phyloP scores from a whole-genome alignment of 2,888 invertebrate genomes.

The Epinotia ramella region DNA sequence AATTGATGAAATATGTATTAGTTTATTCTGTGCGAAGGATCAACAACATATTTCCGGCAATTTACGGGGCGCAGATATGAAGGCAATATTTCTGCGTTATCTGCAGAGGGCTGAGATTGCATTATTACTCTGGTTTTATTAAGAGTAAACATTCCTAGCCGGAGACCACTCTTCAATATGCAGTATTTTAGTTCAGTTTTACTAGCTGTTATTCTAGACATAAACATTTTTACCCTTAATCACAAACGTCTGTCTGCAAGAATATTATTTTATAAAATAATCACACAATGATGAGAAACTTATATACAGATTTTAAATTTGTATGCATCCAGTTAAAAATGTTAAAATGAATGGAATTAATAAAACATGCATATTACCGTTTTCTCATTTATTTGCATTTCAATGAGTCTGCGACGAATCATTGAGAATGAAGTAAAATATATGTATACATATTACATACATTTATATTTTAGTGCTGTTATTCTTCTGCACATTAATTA shows the following conservation, averaged over 20 bases:
- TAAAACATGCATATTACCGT: conserved; percentile 52
- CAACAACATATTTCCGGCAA: conserved; percentile 71
- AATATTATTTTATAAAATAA: neutral
- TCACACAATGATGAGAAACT: conserved; percentile 17
- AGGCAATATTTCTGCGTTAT: conserved; percentile 73
- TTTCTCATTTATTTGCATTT: conserved; percentile 45
- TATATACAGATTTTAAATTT: too few species aligned
- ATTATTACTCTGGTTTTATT: conserved; percentile 67
- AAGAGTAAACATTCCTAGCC: conserved; percentile 55
- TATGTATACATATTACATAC: neutral
- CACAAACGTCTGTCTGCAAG: neutral
- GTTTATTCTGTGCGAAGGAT: conserved; percentile 65
- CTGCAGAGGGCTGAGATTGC: conserved; percentile 72
- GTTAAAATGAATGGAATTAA: conserved; percentile 55
- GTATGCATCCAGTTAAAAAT: conserved; percentile 51
- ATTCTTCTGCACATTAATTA: neutral
- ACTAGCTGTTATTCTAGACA: neutral
- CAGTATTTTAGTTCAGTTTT: conserved; percentile 46
- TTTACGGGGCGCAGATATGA: conserved; percentile 70
- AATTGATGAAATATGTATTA: conserved; percentile 71
- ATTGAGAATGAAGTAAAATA: conserved; percentile 8
- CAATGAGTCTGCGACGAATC: conserved; percentile 32
- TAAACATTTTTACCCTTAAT: neutral
- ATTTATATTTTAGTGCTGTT: neutral
- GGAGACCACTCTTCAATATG: conserved; percentile 49